Percentiles rank a stretch among this genome's conserved stretches.
These are phyloP conservation scores for Antheraea mylitta DNA, from an alignment of 1,140 invertebrate species.

Conservation along the genomic window DNA sequence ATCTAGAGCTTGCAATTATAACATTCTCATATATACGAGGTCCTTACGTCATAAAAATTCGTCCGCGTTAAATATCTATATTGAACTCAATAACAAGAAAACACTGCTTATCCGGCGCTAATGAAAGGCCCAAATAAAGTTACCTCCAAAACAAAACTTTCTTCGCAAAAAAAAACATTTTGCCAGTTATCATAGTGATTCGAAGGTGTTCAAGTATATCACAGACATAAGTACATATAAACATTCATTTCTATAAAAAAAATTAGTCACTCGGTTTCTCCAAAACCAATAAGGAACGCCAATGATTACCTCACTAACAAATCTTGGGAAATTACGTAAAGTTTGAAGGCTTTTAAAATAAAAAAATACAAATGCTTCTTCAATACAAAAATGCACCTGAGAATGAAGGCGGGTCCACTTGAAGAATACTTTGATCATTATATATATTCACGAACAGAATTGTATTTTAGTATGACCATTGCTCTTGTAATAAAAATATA, in stretches of 20 bases:
- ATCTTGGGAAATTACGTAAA: slow-evolving; percentile 68
- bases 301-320: slow-evolving; percentile 66
- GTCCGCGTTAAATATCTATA: too few species aligned
- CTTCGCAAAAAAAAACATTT: too few species aligned
- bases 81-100: too few species aligned
- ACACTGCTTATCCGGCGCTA: too few species aligned
- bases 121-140: too few species aligned
- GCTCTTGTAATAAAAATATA: background rate
- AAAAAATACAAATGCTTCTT: slow-evolving; percentile 66
- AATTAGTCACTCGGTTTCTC: background rate
- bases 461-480: background rate
- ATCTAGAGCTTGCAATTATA: too few species aligned
- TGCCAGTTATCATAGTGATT: too few species aligned
- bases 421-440: slow-evolving; percentile 73
- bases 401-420: slow-evolving; percentile 75
- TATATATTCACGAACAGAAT: slow-evolving; percentile 43
- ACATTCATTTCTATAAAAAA: background rate
- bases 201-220: too few species aligned
- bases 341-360: slow-evolving; percentile 69
- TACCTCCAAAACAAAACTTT: too few species aligned
- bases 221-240: background rate
- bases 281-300: slow-evolving; percentile 36
- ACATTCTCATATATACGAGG: too few species aligned
- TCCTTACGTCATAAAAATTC: too few species aligned
- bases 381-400: slow-evolving; percentile 78